phyloP scores from a whole-genome alignment of 2,113 vertebrate species.

The Hippoglossus stenolepis region DNA sequence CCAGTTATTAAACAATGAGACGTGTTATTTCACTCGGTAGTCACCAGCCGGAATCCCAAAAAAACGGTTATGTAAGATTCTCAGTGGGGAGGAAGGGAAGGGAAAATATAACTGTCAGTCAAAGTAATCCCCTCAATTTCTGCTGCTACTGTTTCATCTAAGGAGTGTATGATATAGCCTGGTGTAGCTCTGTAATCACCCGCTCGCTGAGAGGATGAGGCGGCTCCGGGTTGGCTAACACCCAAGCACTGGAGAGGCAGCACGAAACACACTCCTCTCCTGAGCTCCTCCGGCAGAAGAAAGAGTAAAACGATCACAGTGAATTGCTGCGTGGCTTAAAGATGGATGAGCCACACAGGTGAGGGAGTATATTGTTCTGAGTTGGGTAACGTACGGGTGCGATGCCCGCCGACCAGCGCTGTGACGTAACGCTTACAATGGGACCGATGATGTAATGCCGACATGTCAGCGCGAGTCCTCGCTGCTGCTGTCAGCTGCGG shows the following conservation, averaged over 20 bases:
- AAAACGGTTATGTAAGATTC: constrained; percentile 53
- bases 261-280: constrained; percentile 28
- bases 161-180: constrained; percentile 46
- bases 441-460: constrained; percentile 38
- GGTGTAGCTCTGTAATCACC: constrained; percentile 66
- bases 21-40: constrained; percentile 65
- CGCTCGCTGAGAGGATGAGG: constrained; percentile 59
- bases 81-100: constrained; percentile 30
- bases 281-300: neutral
- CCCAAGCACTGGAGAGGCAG: constrained; percentile 58
- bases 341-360: neutral
- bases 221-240: constrained; percentile 47
- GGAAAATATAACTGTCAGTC: constrained; percentile 61
- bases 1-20: constrained; percentile 56
- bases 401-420: neutral
- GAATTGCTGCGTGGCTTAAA: constrained; percentile 2
- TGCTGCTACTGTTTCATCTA: constrained; percentile 68
- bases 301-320: constrained; percentile 8
- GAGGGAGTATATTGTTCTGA: neutral
- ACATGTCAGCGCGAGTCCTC: constrained; percentile 25
- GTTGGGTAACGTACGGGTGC: neutral
- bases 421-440: constrained; percentile 2
- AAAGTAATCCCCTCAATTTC: constrained; percentile 76
- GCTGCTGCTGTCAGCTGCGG: constrained; percentile 27
- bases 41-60: constrained; percentile 39